phyloP scores from a whole-genome alignment of 2,888 invertebrate species.

The Drosophila peninsularis region DNA sequence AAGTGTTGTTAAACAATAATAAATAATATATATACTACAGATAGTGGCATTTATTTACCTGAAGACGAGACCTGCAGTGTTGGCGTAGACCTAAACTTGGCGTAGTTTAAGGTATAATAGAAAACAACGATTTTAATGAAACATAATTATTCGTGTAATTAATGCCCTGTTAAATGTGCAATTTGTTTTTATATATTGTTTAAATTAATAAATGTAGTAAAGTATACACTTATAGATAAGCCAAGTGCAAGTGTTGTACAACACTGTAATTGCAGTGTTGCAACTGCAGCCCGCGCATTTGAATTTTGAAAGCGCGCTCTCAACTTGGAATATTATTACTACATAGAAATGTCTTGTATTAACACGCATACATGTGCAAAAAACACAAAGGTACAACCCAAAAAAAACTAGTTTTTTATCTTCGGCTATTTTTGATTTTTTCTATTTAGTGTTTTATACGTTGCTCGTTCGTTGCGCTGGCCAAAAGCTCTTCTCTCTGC shows the following conservation, averaged over 20 bases:
- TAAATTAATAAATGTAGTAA: conserved; percentile 8
- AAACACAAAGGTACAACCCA: conserved; percentile 7
- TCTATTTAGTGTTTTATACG: conserved; percentile 15
- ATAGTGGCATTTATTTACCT: conserved; percentile 88
- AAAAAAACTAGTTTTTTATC: conserved; percentile 53
- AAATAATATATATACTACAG: conserved; percentile 4
- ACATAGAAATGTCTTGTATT: neutral
- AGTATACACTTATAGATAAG: conserved; percentile 3
- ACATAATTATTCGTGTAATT: conserved; percentile 15
- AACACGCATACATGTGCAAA: conserved; percentile 8
- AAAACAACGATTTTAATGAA: conserved; percentile 18
- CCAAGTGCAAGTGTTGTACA: conserved; percentile 19
- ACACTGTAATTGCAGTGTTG: neutral
- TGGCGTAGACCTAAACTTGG: conserved; percentile 46
- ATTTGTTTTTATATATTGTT: conserved; percentile 34
- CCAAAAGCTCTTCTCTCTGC: neutral
- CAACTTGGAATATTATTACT: neutral
- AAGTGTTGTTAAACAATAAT: neutral
- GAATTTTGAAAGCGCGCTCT: neutral
- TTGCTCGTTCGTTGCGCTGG: conserved; percentile 20
- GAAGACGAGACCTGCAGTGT: conserved; percentile 89
- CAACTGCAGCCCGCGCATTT: conserved; percentile 6
- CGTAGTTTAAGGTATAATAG: conserved; percentile 23
- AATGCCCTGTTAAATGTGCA: conserved; percentile 43
- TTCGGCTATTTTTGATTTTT: conserved; percentile 33